Evolutionary conservation across 2,888 invertebrate genomes (phyloP).

Genomic region (Biston betularia): DNA sequence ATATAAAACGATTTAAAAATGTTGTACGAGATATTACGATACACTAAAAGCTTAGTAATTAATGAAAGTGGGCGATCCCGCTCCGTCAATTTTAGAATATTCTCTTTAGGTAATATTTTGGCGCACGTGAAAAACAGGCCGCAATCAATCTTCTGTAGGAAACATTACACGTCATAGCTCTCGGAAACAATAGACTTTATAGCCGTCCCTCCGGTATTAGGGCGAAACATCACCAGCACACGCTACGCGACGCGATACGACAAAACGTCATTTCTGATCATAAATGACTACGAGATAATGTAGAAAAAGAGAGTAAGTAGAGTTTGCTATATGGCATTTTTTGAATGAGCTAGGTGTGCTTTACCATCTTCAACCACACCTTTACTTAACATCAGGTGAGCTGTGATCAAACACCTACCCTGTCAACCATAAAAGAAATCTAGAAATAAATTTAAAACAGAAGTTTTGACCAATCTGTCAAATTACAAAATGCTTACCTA

Average conservation of each 20-base stretch:
- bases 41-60: conserved; percentile 17
- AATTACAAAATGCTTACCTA: too few relatives aligned
- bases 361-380: too few relatives aligned
- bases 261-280: neutral
- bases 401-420: too few relatives aligned
- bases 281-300: neutral
- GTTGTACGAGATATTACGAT: neutral
- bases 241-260: neutral
- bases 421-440: too few relatives aligned
- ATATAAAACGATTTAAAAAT: too few relatives aligned
- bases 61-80: conserved; percentile 16
- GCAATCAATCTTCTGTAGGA: conserved; percentile 26
- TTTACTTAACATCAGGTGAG: too few relatives aligned
- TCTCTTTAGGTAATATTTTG: conserved; percentile 20
- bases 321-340: too few relatives aligned
- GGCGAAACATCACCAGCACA: neutral
- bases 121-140: conserved; percentile 18
- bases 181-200: conserved; percentile 27
- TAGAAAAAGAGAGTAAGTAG: too few relatives aligned
- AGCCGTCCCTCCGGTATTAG: conserved; percentile 13
- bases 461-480: too few relatives aligned
- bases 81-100: conserved; percentile 28
- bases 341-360: too few relatives aligned
- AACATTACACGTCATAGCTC: conserved; percentile 28
- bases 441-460: too few relatives aligned